Conservation (phyloP, 2,797 vertebrate species). For the Remorina albescens region DNA sequence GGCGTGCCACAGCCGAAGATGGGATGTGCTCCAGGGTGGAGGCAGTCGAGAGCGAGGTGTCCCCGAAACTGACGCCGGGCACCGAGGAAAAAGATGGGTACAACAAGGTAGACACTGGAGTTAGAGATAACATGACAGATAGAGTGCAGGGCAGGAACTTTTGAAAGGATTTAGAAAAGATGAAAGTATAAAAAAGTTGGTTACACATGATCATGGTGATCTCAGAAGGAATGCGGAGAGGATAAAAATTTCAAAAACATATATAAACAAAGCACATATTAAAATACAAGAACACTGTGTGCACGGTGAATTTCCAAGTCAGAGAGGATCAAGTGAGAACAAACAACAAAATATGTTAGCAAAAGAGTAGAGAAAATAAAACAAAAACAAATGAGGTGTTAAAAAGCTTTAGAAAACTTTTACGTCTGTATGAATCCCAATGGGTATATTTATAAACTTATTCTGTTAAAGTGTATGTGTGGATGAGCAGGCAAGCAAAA, state of each 20-base stretch:
- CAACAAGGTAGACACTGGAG: slow-evolving; percentile 49
- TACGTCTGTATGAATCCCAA: slow-evolving; percentile 34
- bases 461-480: slow-evolving; percentile 17
- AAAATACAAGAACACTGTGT: slow-evolving; percentile 40
- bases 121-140: slow-evolving; percentile 40
- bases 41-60: slow-evolving; percentile 90
- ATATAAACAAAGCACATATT: slow-evolving; percentile 40
- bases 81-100: slow-evolving; percentile 40
- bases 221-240: slow-evolving; percentile 29
- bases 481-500: slow-evolving; percentile 17
- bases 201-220: slow-evolving; percentile 21
- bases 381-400: slow-evolving; percentile 45
- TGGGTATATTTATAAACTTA: slow-evolving; percentile 13
- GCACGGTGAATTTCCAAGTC: slow-evolving; percentile 32
- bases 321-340: slow-evolving; percentile 44
- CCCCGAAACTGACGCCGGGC: slow-evolving; percentile 76
- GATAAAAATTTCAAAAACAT: slow-evolving; percentile 50
- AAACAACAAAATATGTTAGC: slow-evolving; percentile 26
- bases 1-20: slow-evolving; percentile 92
- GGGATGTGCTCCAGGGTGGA: slow-evolving; percentile 99
- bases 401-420: slow-evolving; percentile 32
- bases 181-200: slow-evolving; percentile 7
- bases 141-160: slow-evolving; percentile 32
- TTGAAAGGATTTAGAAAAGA: slow-evolving; percentile 34
- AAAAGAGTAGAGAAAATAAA: slow-evolving; percentile 30